Base-by-base conservation (phyloP, 2,888 invertebrate genomes). In the Erebia epiphron region DNA sequence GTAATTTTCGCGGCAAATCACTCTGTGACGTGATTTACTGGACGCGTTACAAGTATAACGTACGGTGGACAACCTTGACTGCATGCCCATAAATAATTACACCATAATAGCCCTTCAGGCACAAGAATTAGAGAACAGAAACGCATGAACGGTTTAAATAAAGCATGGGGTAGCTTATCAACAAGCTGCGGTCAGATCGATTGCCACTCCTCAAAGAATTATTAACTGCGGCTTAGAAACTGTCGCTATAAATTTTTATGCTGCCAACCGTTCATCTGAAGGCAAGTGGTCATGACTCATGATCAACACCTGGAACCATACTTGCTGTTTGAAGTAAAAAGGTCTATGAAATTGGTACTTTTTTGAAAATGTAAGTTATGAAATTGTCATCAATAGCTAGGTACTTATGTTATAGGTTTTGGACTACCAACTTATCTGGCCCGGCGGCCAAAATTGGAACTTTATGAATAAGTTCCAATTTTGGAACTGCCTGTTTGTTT, bases 1-100 rank as follows among this genome's bases (percentile, higher is more conserved):
- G 79, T 79, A 80, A 82, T 81, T 82, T 81, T 79, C 80, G 78
- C 80, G 78, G 77, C 75, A 78, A 78, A 75, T 78, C 78, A 77
- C 77, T 71, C 61, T 69, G 60, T 71, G 74, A 74, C 75, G 78
- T 81, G 81, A 81, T 80, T 80, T 82, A 82, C 79, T 73, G 76
- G 71, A 73, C 78, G 68, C 76, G 77, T 75, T 73, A 76, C 76
- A 67, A 72, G 67, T 67, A 65, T 67, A 67, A 69, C 76, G 70
- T 71, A 65, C 61, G 43, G 57, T 60, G 49, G 68, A 67, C 64
- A 66, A 61, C 62, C 18, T 61, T 11, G 16, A 9, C 11, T 67
- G 35, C 49, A 13, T 21, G n/a, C 35, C 16, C 49, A 50, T 16
- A 67, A 0, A 35, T 18, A 9, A 21, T 64, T 61, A 61, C 10